Evolutionary conservation across 2,888 invertebrate species (phyloP), one percentile per base, ranked within the genome.

Genomic region (Leptopilina myrica): DNA sequence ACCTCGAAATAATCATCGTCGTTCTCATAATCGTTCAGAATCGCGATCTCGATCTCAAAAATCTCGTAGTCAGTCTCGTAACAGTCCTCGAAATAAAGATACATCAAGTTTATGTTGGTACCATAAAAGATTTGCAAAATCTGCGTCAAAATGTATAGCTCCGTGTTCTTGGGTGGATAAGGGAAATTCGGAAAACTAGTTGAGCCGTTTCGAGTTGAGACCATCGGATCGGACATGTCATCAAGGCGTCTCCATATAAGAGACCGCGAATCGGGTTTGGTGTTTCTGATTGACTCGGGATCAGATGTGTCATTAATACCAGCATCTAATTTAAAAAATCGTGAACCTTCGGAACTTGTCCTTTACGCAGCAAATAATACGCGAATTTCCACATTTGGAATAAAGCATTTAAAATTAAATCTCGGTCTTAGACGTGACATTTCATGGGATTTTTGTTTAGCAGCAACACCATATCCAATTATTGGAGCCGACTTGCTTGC

Each of bases 281-380:
- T n/a, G 1, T 85, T 83, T 56, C 78, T 86, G 2, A 73, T 86
- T 2, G 85, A 86, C 15, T 79, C 76, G 78, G 83, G 26, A 76
- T 78, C 73, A 73, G 84, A 64, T 43, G 79, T 64, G 64, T 76
- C 62, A 0, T 56, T 26, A 8, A 76, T 49, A 20, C 79, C 15
- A 64, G 9, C 56, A 5, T 56, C 12, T 11, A 0, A 14, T 56
- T 12, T n/a, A 1, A 12, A 14, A 5, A 5, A 5, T 56, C n/a
- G 8, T 12, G n/a, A 56, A 5, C 56, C 56, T 14, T 5, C 12
- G 1, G 56, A 56, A 14, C 5, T 56, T 5, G 12, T 5, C 12
- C 15, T 59, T 14, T 59, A n/a, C 59, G 59, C 59, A 7, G 59
- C 15, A 11, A 59, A 59, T 7, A 59, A 59, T 7, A 59, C 59